Base-by-base conservation (phyloP, 1,140 invertebrate species). In the Drosophila lini region DNA sequence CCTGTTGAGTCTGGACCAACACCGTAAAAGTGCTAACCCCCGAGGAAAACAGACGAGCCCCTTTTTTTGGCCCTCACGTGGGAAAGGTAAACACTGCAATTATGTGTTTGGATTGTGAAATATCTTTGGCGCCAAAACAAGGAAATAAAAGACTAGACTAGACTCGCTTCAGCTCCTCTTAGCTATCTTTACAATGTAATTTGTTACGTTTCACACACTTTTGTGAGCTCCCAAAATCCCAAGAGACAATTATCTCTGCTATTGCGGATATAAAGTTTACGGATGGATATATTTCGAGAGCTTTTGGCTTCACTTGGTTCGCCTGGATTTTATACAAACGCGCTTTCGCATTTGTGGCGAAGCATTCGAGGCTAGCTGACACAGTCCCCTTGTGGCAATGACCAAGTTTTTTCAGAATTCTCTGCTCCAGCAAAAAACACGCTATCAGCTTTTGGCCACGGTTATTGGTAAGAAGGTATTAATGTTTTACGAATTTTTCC, bases 361-460 rank as follows among this genome's bases (percentile, higher is more conserved):
- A 50, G n/a, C 9, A 13, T 31, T 28, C 5, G 16, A 31, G n/a
- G 44, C 2, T 1, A 22, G 3, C 42, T 31, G 65, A 48, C 64
- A 45, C n/a, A 5, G 25, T 34, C 19, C 2, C 31, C 13, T n/a
- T 10, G 8, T 25, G 22, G 42, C 13, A 10, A 81, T 81, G 81
- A 13, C 40, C 0, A 67, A 40, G 8, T 55, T 81, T 3, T 57
- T 56, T 4, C 11, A 52, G 10, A 74, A 78, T 40, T 86, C 79
- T 0, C 47, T 88, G 34, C 28, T 83, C 19, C 44, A 63, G 45
- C 28, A 36, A 0, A 48, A 48, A 32, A 83, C 85, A 6, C 81
- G 90, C 10, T 82, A 78, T 32, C 90, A 91, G 38, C 58, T 91
- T 5, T 50, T 91, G 36, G 84, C 83, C 16, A 91, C 90, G 3